A percentile compares a stretch with the other conserved stretches of the same genome.
phyloP scores from a whole-genome alignment of 2,888 invertebrate genomes.

The Noctua fimbriata region DNA sequence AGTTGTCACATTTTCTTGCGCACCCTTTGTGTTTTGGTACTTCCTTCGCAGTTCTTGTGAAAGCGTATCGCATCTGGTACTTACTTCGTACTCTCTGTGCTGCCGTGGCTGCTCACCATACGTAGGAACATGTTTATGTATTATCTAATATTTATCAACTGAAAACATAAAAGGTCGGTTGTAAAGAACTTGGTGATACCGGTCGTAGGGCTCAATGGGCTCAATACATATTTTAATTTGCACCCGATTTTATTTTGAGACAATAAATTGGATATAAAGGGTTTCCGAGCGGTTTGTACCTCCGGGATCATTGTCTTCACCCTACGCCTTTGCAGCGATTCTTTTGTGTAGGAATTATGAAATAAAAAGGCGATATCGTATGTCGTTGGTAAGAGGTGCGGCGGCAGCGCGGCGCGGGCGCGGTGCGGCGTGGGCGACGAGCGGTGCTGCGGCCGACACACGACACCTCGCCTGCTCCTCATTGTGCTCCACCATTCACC shows the following conservation, averaged over 20 bases:
- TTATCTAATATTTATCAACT: conserved; percentile 58
- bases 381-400: conserved; percentile 83
- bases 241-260: conserved; percentile 90
- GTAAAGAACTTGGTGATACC: conserved; percentile 73
- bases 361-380: conserved; percentile 89
- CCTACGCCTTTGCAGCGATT: conserved; percentile 87
- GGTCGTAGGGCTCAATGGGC: conserved; percentile 77
- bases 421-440: conserved; percentile 72
- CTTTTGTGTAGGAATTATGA: conserved; percentile 88
- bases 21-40: conserved; percentile 54
- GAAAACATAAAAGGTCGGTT: conserved; percentile 73
- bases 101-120: conserved; percentile 43
- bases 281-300: conserved; percentile 88
- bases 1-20: conserved; percentile 53
- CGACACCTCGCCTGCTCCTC: conserved; percentile 79
- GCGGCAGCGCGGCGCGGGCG: conserved; percentile 76
- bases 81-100: conserved; percentile 30
- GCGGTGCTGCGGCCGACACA: conserved; percentile 73
- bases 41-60: conserved; percentile 42
- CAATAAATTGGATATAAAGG: conserved; percentile 89
- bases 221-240: conserved; percentile 89
- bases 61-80: conserved; percentile 49
- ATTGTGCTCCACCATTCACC: conserved; percentile 81
- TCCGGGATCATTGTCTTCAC: conserved; percentile 90
- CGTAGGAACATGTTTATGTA: conserved; percentile 55